Percentiles rank a stretch among this genome's conserved stretches.
These are phyloP conservation scores for Uloborus diversus DNA, from an alignment of 1,140 invertebrate species.

Conservation along the genomic window DNA sequence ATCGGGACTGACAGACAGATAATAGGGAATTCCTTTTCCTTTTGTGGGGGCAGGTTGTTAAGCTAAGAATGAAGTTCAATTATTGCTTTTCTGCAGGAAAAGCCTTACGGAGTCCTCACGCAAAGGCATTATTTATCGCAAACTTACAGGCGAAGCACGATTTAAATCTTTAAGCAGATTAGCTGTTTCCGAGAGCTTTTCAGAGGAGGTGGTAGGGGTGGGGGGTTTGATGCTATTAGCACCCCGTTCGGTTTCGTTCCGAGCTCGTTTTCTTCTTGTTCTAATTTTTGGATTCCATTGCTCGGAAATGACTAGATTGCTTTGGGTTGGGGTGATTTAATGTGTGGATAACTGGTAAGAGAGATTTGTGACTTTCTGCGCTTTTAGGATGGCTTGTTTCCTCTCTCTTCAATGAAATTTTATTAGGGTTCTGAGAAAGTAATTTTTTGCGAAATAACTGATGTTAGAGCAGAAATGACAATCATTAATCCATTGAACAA, in stretches of 20 bases:
- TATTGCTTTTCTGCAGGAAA: constrained; percentile 44
- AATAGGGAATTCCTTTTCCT: constrained; percentile 52
- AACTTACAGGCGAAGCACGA: constrained; percentile 42
- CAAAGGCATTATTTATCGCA: constrained; percentile 50
- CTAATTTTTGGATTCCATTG: too few species aligned
- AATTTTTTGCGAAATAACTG: too few species aligned
- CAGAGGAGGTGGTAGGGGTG: not conserved
- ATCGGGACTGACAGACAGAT: constrained; percentile 52
- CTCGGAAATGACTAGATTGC: too few species aligned
- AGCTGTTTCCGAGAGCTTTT: constrained; percentile 7
- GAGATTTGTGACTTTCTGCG: too few species aligned
- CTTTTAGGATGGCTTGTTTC: too few species aligned
- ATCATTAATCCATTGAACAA: too few species aligned
- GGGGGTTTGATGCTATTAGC: constrained; percentile 18
- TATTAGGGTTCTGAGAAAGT: too few species aligned
- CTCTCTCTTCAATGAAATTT: too few species aligned
- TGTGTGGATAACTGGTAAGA: too few species aligned
- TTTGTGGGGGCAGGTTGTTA: constrained; percentile 52
- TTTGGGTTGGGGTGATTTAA: too few species aligned
- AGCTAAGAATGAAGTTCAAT: constrained; percentile 51
- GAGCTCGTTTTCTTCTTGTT: constrained; percentile 19
- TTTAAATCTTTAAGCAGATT: constrained; percentile 53
- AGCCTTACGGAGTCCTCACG: constrained; percentile 16
- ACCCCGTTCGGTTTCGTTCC: constrained; percentile 24
- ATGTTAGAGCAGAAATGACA: too few species aligned